Percentiles rank a stretch among this genome's conserved stretches.
These are phyloP conservation scores for Nylanderia fulva DNA, from an alignment of 1,140 invertebrate species.

Conservation along the genomic window DNA sequence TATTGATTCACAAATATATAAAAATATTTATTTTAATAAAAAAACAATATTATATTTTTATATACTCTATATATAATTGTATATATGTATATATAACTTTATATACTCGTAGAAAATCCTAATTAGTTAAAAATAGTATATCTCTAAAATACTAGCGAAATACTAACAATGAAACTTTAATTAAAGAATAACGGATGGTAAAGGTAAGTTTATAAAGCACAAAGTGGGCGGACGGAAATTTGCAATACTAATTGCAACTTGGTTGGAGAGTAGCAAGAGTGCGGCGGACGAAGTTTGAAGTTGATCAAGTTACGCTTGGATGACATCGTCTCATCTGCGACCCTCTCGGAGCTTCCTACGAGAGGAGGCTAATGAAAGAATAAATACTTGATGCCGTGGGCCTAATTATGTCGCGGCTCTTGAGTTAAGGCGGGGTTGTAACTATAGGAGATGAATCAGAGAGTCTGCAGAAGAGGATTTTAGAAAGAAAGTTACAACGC, in stretches of 20 bases:
- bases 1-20: background rate
- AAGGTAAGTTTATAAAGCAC: conserved; percentile 1
- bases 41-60: background rate
- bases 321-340: conserved; percentile 60
- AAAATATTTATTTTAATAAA: background rate
- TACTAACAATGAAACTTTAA: background rate
- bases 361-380: conserved; percentile 74
- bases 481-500: conserved; percentile 48
- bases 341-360: conserved; percentile 44
- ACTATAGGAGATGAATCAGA: conserved; percentile 63
- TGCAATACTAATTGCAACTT: conserved; percentile 63
- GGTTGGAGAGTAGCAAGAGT: background rate
- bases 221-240: conserved; percentile 36
- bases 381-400: conserved; percentile 76
- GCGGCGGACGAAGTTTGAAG: conserved; percentile 65
- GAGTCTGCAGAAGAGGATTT: conserved; percentile 37
- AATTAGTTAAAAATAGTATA: background rate
- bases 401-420: conserved; percentile 78
- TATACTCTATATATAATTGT: too few species aligned
- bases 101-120: background rate
- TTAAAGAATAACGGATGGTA: background rate
- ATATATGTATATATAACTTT: too few species aligned
- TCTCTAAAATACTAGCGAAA: background rate
- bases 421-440: conserved; percentile 33
- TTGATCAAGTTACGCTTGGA: conserved; percentile 68